A percentile compares a stretch with the other conserved stretches of the same genome.
Evolutionary conservation across 2,888 invertebrate species (phyloP).

Genomic region (Abrostola triplasia): DNA sequence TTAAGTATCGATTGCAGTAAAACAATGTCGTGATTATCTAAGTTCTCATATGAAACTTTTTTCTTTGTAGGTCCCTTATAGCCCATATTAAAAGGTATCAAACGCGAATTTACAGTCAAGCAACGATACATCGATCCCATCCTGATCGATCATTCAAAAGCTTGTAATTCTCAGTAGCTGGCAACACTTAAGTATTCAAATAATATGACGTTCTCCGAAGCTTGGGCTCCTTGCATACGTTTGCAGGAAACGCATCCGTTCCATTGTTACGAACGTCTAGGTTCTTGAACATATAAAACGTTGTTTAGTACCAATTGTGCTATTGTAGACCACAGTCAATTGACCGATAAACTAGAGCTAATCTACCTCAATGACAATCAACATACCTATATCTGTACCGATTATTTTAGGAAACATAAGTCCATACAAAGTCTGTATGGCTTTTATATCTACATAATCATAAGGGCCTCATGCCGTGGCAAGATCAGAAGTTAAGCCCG

Average conservation of each 20-base stretch:
- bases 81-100: background rate
- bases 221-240: conserved; percentile 38
- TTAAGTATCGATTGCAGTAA: conserved; percentile 28
- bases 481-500: no score
- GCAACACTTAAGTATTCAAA: conserved; percentile 48
- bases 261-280: conserved; percentile 60
- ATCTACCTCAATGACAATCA: background rate
- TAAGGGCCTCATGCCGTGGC: no score
- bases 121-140: conserved; percentile 14
- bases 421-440: no score
- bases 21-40: background rate
- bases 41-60: background rate
- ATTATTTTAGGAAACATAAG: no score
- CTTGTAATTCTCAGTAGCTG: conserved; percentile 43
- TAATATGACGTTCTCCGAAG: conserved; percentile 59
- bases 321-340: conserved; percentile 1
- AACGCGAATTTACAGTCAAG: conserved; percentile 12
- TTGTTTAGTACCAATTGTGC: conserved; percentile 36
- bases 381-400: no score
- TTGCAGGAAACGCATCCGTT: conserved; percentile 74
- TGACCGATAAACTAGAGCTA: background rate
- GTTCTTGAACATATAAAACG: conserved; percentile 52
- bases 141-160: conserved; percentile 32
- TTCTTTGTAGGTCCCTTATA: background rate
- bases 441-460: no score